Evolutionary conservation across 2,888 invertebrate species (phyloP).

Genomic region (Morpho deidamia): DNA sequence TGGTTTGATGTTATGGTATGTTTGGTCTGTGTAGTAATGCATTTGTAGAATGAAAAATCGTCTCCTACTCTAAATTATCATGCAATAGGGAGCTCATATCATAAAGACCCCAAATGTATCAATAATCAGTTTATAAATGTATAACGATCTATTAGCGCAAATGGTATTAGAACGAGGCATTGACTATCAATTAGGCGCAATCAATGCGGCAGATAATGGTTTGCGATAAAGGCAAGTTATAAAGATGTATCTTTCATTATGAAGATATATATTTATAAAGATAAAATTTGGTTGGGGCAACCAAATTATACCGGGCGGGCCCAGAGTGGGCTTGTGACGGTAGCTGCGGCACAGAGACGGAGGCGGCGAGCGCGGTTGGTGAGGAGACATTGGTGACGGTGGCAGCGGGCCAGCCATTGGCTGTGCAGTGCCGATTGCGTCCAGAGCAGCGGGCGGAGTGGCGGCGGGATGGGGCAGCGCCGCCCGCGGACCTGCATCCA

Average conservation of each 20-base stretch:
- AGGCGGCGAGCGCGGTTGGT: conserved; percentile 18
- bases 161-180: no score
- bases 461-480: conserved; percentile 41
- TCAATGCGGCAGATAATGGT: no score
- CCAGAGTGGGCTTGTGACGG: background rate
- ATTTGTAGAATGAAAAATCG: background rate
- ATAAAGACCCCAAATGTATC: no score
- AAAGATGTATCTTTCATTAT: no score
- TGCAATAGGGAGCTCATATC: background rate
- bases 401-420: conserved; percentile 52
- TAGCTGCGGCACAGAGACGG: conserved; percentile 7
- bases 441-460: conserved; percentile 34
- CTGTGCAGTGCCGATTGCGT: conserved; percentile 58
- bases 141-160: no score
- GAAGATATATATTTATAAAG: no score
- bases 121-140: no score
- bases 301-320: no score
- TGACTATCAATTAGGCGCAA: no score
- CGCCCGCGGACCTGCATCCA: conserved; percentile 38
- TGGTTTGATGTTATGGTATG: no score
- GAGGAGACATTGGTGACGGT: conserved; percentile 41
- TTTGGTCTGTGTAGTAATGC: background rate
- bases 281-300: no score
- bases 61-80: background rate
- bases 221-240: no score